Evolutionary conservation across 2,113 vertebrate genomes (phyloP).

Genomic region (Nerophis lumbriciformis): DNA sequence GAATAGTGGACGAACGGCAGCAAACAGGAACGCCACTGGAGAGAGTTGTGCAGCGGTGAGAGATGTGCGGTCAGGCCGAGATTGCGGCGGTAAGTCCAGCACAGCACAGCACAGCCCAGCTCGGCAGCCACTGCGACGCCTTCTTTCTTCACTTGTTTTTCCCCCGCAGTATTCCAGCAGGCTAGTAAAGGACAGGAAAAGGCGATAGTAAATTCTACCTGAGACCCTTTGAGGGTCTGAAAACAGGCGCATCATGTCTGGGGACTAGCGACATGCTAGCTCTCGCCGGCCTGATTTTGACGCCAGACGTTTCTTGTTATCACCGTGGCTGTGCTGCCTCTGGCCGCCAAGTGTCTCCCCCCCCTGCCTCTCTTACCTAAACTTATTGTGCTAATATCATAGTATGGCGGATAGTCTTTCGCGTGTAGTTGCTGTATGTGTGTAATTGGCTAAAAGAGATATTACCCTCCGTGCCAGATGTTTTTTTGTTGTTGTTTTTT

Average conservation of each 20-base stretch:
- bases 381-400: background rate
- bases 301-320: slow-evolving; percentile 44
- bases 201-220: slow-evolving; percentile 10
- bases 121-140: too few relatives aligned
- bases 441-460: background rate
- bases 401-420: too few relatives aligned
- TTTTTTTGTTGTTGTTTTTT: background rate
- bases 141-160: slow-evolving; percentile 34
- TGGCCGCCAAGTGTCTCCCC: slow-evolving; percentile 12
- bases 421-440: background rate
- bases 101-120: slow-evolving; percentile 25
- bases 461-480: background rate
- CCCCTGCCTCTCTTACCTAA: background rate
- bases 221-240: slow-evolving; percentile 6
- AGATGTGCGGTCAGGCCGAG: slow-evolving; percentile 71
- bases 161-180: background rate
- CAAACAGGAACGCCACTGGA: slow-evolving; percentile 12
- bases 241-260: slow-evolving; percentile 15
- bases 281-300: slow-evolving; percentile 43
- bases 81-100: slow-evolving; percentile 62
- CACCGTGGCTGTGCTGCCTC: slow-evolving; percentile 3
- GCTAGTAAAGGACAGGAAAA: background rate
- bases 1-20: slow-evolving; percentile 13
- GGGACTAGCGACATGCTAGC: slow-evolving; percentile 38
- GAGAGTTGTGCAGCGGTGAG: slow-evolving; percentile 37